These are phyloP conservation scores for Torymus tubicola DNA, from an alignment of 2,888 invertebrate species.

Conservation along the genomic window DNA sequence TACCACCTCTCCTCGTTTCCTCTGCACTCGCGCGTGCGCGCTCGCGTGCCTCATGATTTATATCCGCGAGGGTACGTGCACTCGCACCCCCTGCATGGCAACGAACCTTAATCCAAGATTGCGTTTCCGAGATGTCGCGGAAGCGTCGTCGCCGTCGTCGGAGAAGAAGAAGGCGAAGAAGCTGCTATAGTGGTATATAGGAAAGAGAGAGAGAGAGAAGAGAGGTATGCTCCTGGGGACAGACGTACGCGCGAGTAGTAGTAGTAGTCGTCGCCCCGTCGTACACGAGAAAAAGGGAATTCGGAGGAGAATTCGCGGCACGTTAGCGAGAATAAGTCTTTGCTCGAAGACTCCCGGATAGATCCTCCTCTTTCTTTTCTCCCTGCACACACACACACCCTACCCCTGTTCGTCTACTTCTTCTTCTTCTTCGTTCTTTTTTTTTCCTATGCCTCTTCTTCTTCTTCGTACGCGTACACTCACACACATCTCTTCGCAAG, in stretches of 20 bases:
- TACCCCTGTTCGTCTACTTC: constrained; percentile 29
- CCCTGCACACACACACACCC: background rate
- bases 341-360: constrained; percentile 51
- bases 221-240: background rate
- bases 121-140: constrained; percentile 56
- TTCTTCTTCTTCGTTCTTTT: background rate
- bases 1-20: constrained; percentile 22
- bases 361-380: constrained; percentile 49
- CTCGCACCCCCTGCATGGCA: constrained; percentile 37
- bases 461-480: background rate
- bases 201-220: constrained; percentile 31
- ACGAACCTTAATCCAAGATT: constrained; percentile 63
- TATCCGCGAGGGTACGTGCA: constrained; percentile 24
- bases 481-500: background rate
- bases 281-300: constrained; percentile 22
- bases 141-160: constrained; percentile 19
- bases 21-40: background rate
- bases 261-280: background rate
- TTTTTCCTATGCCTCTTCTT: background rate
- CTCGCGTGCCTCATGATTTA: constrained; percentile 37
- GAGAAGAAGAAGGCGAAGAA: background rate
- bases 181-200: background rate
- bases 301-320: constrained; percentile 42
- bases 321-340: constrained; percentile 52
- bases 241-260: background rate